Percentiles rank a stretch among this genome's conserved stretches.
These are phyloP conservation scores for Drosophila eohydei DNA, from an alignment of 2,888 invertebrate species.

Conservation along the genomic window DNA sequence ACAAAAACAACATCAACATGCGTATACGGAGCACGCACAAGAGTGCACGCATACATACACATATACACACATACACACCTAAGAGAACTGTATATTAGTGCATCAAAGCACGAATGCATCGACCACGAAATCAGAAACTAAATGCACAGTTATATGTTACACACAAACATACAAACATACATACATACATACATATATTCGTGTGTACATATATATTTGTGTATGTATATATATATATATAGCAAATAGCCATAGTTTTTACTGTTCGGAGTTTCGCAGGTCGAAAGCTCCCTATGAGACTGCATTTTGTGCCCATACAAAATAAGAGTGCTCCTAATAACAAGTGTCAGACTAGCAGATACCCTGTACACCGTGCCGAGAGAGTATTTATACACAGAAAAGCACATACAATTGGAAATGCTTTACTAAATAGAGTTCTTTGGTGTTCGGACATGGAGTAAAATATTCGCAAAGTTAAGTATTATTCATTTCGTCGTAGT, in stretches of 20 bases:
- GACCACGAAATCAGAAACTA: neutral
- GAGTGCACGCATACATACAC: neutral
- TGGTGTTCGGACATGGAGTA: no score
- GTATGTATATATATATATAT: neutral
- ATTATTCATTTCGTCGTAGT: no score
- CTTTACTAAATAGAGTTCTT: no score
- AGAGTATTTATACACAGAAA: neutral
- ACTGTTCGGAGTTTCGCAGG: neutral
- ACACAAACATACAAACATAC: neutral
- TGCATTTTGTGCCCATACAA: neutral
- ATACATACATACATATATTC: neutral
- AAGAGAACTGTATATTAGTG: neutral
- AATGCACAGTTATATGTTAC: slow-evolving; percentile 2
- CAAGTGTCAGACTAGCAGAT: neutral
- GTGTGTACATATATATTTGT: neutral
- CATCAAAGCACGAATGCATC: slow-evolving; percentile 1
- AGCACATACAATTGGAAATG: neutral
- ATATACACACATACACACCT: no score
- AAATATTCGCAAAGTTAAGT: no score
- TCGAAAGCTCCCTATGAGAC: neutral
- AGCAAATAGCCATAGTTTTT: neutral
- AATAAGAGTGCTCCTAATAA: neutral
- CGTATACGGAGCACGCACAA: neutral
- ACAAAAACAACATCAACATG: neutral
- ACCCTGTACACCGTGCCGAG: neutral